Conservation (phyloP, 1,140 invertebrate species). For the Dendrolimus punctatus region DNA sequence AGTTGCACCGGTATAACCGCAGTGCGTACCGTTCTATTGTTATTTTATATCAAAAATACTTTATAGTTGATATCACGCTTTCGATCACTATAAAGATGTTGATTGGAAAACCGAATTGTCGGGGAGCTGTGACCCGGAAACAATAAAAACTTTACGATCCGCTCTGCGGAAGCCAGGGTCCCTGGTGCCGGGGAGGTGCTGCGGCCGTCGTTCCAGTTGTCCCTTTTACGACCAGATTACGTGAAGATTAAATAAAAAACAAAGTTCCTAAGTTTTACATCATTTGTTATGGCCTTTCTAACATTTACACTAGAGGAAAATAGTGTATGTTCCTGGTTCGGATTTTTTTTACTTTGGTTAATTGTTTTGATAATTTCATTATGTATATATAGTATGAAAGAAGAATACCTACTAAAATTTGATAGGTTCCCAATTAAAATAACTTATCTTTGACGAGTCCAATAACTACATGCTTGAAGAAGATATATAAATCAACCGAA, state of each 20-base stretch:
- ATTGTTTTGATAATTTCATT: too few species aligned
- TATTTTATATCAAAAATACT: slow-evolving; percentile 8
- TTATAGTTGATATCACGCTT: slow-evolving; percentile 24
- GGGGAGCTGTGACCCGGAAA: slow-evolving; percentile 38
- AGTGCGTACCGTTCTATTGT: too few species aligned
- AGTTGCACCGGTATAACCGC: too few species aligned
- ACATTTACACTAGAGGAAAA: too few species aligned
- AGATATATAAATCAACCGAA: too few species aligned
- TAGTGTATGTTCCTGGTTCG: too few species aligned
- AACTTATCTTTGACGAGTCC: too few species aligned
- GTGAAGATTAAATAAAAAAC: slow-evolving; percentile 22
- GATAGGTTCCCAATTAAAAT: too few species aligned
- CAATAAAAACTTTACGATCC: slow-evolving; percentile 50
- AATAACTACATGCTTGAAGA: too few species aligned
- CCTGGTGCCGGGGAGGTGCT: slow-evolving; percentile 9
- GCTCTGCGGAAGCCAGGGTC: slow-evolving; percentile 10
- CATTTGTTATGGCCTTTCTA: slow-evolving; percentile 1
- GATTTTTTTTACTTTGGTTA: too few species aligned
- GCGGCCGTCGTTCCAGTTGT: slow-evolving; percentile 10
- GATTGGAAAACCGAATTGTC: slow-evolving; percentile 42
- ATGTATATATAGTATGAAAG: too few species aligned
- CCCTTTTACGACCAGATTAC: slow-evolving; percentile 24
- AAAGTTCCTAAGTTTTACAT: slow-evolving; percentile 7
- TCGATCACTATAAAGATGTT: slow-evolving; percentile 32
- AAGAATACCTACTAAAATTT: too few species aligned